A percentile compares a stretch with the other conserved stretches of the same genome.
These are phyloP conservation scores for Sipha flava DNA, from an alignment of 1,140 invertebrate species.

Conservation along the genomic window DNA sequence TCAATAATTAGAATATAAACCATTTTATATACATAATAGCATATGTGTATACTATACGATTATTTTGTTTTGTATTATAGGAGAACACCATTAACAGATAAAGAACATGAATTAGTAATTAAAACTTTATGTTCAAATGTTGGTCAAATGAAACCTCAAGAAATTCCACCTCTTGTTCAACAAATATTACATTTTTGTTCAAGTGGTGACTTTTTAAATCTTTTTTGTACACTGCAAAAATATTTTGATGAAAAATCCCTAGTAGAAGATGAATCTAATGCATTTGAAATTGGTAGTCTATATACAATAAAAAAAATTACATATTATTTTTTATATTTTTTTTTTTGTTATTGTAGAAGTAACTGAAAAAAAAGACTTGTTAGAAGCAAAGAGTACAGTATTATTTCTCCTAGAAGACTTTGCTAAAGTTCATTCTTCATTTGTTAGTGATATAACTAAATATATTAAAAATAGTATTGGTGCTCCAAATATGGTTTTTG, in stretches of 20 bases:
- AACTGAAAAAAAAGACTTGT: not conserved
- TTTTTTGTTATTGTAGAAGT: not conserved
- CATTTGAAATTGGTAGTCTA: not conserved
- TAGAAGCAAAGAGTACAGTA: constrained; percentile 21
- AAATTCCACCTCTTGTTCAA: constrained; percentile 9
- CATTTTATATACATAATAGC: not conserved
- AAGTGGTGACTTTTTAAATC: constrained; percentile 21
- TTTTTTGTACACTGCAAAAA: constrained; percentile 23
- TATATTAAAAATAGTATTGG: constrained; percentile 11
- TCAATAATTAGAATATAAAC: too few relatives aligned
- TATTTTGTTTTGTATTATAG: not conserved
- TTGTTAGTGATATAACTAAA: constrained; percentile 16
- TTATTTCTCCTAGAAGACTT: constrained; percentile 18
- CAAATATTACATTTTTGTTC: constrained; percentile 23
- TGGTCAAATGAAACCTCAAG: constrained; percentile 4
- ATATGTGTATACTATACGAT: not conserved
- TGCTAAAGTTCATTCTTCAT: constrained; percentile 19
- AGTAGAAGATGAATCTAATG: not conserved
- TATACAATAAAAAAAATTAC: not conserved
- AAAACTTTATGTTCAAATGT: constrained; percentile 13
- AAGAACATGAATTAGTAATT: constrained; percentile 7
- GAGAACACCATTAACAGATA: not conserved
- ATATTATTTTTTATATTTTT: not conserved
- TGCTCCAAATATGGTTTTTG: constrained; percentile 4
- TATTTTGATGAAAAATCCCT: constrained; percentile 14